Base-by-base conservation (phyloP, 2,113 vertebrate genomes). In the Globicephala melas region DNA sequence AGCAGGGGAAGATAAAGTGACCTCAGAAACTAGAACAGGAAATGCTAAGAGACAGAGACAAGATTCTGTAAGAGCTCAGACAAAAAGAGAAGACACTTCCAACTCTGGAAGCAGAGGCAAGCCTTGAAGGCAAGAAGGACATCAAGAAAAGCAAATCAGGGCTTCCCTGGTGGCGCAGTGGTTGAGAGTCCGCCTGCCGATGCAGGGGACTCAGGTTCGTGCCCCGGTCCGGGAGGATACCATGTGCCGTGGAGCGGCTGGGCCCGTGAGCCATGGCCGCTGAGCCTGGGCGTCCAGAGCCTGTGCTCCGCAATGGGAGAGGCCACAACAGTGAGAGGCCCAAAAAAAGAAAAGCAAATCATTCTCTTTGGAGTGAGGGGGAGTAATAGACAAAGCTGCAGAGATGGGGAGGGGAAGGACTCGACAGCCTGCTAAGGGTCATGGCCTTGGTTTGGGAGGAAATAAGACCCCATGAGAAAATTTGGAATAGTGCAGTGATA, bases 201-300 rank as follows among this genome's bases (percentile, higher is more conserved):
- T 13, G 47, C 47, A 10, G 47, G 12, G 47, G 12, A 50, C 47
- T 3, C 3, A 12, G 47, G 47, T 50, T 50, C 12, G 47, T 50
- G 47, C 12, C 47, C 47, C 47, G 3, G 47, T 50, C 47, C 0
- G 1, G 47, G 47, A 13, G 0, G 47, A 50, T 50, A 12, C 47
- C 12, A 50, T 0, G 0, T 50, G 2, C 47, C 47, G 3, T 0
- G 47, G 47, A 47, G 47, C 47, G 11, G 47, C 47, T 47, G 47
- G 47, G 47, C 11, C 47, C 2, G 47, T 12, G 47, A 47, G 47
- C 47, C 47, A 47, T 47, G 47, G 47, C 47, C 47, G 0, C 47
- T 47, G 47, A 47, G 47, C 47, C 47, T 47, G 47, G 11, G 11
- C 11, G 11, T 47, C 47, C 11, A 0, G 47, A 47, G 47, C 47